Conservation (phyloP, 2,797 vertebrate species). For the Apogon hyalosoma region DNA sequence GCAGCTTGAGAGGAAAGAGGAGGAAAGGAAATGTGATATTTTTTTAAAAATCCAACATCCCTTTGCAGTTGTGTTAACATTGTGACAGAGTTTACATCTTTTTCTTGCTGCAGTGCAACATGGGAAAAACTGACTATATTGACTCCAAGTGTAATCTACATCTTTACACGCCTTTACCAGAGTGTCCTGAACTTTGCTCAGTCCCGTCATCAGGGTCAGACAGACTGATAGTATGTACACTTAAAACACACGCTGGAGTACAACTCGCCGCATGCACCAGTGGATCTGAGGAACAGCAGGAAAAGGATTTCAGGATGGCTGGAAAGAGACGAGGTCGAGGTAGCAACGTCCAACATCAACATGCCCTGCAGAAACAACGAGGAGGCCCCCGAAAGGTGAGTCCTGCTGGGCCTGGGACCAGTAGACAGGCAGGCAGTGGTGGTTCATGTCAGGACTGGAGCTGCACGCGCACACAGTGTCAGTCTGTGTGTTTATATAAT, state of each 20-base stretch:
- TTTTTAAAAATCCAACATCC: no score
- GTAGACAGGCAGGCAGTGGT: neutral
- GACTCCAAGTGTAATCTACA: slow-evolving; percentile 28
- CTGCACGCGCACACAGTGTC: no score
- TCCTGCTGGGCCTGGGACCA: neutral
- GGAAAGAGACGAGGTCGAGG: slow-evolving; percentile 79
- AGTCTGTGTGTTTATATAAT: no score
- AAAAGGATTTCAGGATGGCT: slow-evolving; percentile 69
- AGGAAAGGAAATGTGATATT: no score
- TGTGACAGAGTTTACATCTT: neutral
- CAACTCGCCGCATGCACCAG: neutral
- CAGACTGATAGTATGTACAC: slow-evolving; percentile 29
- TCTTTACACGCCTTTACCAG: slow-evolving; percentile 14
- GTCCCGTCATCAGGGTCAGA: slow-evolving; percentile 75
- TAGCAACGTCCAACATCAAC: slow-evolving; percentile 55
- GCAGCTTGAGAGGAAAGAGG: no score
- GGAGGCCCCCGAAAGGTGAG: slow-evolving; percentile 60
- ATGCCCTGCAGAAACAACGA: slow-evolving; percentile 41
- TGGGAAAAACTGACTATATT: slow-evolving; percentile 14
- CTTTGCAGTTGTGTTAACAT: no score
- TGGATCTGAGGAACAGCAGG: slow-evolving; percentile 21
- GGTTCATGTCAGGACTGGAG: no score
- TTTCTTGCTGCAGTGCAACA: neutral
- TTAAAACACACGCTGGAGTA: slow-evolving; percentile 30
- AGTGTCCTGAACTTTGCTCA: slow-evolving; percentile 81